Evolutionary conservation across 2,113 vertebrate genomes (phyloP), one percentile per base, ranked within the genome.

Genomic region (Gulo gulo): DNA sequence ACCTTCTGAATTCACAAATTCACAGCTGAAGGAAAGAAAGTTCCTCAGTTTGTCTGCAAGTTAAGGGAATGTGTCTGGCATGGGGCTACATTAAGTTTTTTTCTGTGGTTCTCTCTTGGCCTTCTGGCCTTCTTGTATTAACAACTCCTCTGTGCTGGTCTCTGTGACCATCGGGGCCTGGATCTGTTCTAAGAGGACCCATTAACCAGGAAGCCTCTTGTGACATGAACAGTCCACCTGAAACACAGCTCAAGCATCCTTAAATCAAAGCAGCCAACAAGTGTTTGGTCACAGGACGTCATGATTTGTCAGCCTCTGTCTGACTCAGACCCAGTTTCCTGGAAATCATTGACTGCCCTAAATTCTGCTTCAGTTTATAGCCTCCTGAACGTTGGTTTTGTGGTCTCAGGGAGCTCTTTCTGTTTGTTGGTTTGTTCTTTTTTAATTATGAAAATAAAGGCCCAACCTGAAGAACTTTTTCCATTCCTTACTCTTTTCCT

Each of bases 1-100:
- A 83, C 29, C n/a, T 79, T 91, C 84, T 83, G 83, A 97, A 95
- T 88, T 95, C 59, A 88, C 50, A 96, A 96, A 95, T 88, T 95
- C 52, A 85, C 45, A 96, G 29, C 74, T 81, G 34, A 96, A 90
- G 24, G 47, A 88, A 93, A 88, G 34, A 63, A 69, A 83, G 90
- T 65, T 83, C 29, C 78, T 86, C 14, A 65, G 23, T 59, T 95
- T 88, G n/a, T 95, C 67, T 80, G 26, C 26, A 92, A 10, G 92
- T 83, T 67, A 47, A 65, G 26, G 24, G 18, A 13, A 7, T 94
- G 16, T 52, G 39, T 55, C 63, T 83, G 7, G 39, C 11, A 18
- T 11, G 69, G 63, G 34, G 24, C 50, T 87, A 24, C 39, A 14
- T 84, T 78, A 36, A 47, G 24, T 59, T 52, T 90, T 71, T 63